phyloP scores from a whole-genome alignment of 2,797 vertebrate genomes.

The Leuciscus waleckii region DNA sequence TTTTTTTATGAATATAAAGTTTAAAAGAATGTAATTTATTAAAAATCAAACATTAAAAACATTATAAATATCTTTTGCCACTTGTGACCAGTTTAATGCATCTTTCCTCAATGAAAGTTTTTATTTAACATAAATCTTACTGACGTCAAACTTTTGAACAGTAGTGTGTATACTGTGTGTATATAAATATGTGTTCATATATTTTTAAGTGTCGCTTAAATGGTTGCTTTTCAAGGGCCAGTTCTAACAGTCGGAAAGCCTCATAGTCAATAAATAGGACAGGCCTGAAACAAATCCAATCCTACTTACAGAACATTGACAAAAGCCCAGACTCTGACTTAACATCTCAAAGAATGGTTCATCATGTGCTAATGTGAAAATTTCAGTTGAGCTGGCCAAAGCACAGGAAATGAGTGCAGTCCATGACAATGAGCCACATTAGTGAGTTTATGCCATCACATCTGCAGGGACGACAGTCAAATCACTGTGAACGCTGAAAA shows the following conservation, averaged over 20 bases:
- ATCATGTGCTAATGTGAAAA: constrained; percentile 38
- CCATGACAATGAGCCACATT: constrained; percentile 7
- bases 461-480: constrained; percentile 22
- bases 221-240: neutral
- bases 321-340: constrained; percentile 20
- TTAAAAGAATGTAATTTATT: neutral
- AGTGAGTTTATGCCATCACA: constrained; percentile 19
- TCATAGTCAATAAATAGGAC: neutral
- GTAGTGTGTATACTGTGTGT: neutral
- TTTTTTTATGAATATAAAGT: neutral
- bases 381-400: constrained; percentile 14
- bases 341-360: constrained; percentile 26
- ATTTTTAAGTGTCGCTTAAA: neutral
- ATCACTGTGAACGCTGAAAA: neutral
- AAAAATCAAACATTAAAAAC: neutral
- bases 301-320: constrained; percentile 1
- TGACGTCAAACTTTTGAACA: neutral
- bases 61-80: neutral
- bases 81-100: neutral
- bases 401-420: constrained; percentile 24
- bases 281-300: constrained; percentile 20
- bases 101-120: neutral
- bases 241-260: constrained; percentile 7
- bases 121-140: neutral
- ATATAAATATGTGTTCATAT: neutral